Percentiles rank a stretch among this genome's conserved stretches.
Conservation (phyloP, 2,113 vertebrate species). For the Entomyzon cyanotis region DNA sequence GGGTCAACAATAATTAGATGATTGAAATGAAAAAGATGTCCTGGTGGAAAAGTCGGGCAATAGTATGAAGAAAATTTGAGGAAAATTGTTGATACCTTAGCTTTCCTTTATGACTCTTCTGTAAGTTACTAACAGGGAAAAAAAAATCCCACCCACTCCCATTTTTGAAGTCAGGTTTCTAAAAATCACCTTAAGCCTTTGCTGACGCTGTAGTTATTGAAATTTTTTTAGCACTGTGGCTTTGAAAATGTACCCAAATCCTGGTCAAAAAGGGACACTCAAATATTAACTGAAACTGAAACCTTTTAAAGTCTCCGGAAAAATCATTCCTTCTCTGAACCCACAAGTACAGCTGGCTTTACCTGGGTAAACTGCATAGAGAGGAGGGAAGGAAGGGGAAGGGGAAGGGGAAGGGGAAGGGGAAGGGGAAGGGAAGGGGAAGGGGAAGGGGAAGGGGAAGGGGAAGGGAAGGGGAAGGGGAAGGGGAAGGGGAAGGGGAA, state of each 20-base stretch:
- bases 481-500: too few species aligned
- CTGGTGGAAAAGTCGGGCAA: not conserved
- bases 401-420: not conserved
- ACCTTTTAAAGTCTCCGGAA: not conserved
- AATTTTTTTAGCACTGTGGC: not conserved
- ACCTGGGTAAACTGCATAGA: not conserved
- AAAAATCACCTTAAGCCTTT: not conserved
- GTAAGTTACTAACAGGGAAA: not conserved
- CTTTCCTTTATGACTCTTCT: not conserved
- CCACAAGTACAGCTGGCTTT: not conserved
- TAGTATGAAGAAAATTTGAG: not conserved
- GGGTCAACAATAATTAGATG: not conserved
- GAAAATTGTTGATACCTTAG: not conserved
- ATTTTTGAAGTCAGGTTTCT: not conserved
- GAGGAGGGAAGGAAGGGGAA: rapidly evolving
- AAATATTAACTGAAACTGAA: not conserved
- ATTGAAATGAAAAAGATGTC: not conserved
- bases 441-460: too few species aligned
- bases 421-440: rapidly evolving
- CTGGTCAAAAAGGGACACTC: not conserved
- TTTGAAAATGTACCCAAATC: not conserved
- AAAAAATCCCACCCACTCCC: not conserved
- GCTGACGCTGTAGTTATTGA: not conserved
- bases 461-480: too few species aligned
- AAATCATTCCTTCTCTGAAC: not conserved